Evolutionary conservation across 1,140 invertebrate genomes (phyloP).

Genomic region (Neoseiulus cucumeris): DNA sequence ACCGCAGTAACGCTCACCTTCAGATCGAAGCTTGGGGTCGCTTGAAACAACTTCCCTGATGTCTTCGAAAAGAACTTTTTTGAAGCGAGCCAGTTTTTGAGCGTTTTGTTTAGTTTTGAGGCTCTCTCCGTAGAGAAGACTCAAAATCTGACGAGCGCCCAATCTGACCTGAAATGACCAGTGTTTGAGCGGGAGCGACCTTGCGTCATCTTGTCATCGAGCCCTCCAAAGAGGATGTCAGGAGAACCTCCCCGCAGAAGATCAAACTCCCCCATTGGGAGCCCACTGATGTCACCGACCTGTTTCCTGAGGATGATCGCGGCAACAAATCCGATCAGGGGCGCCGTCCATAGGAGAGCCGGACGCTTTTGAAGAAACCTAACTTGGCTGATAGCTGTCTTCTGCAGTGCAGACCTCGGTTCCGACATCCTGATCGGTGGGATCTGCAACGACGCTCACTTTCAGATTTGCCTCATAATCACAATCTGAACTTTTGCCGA

Average conservation of each 20-base stretch:
- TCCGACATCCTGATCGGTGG: too few relatives aligned
- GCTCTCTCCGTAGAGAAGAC: not conserved
- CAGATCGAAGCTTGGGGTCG: not conserved
- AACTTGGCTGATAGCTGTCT: not conserved
- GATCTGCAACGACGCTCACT: too few relatives aligned
- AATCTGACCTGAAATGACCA: not conserved
- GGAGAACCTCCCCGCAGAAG: not conserved
- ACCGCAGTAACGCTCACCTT: not conserved
- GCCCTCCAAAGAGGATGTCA: not conserved
- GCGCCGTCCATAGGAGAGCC: not conserved
- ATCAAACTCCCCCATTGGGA: not conserved
- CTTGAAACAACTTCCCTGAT: not conserved
- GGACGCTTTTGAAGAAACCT: not conserved
- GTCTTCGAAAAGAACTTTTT: conserved; percentile 1
- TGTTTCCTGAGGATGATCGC: not conserved
- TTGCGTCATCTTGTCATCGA: not conserved
- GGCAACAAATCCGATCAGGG: not conserved
- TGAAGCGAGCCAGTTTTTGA: conserved; percentile 1
- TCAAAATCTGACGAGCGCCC: not conserved
- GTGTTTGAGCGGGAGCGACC: not conserved
- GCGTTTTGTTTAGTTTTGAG: conserved; percentile 2
- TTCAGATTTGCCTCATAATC: too few relatives aligned
- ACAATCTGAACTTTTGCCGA: too few relatives aligned
- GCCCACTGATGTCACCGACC: not conserved
- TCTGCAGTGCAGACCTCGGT: too few relatives aligned